Base-by-base conservation (phyloP, 2,888 invertebrate species). In the Sphaerophoria taeniata region DNA sequence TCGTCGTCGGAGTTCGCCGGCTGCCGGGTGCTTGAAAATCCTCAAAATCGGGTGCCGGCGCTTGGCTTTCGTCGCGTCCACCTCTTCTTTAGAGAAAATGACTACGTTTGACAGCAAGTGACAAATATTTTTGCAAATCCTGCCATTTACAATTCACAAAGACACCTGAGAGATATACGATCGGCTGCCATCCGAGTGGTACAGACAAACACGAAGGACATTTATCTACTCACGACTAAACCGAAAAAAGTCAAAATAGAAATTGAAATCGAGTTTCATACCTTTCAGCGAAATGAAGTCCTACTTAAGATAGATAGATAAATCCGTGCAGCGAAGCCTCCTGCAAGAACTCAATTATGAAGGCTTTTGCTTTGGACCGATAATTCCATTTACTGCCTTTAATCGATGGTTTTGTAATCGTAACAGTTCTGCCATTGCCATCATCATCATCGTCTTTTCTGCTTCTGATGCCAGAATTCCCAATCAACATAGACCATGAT, bases 291-390 rank as follows among this genome's bases (percentile, higher is more conserved):
- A 92, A 88, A 87, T 89, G 91, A 55, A 92, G 87, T 6, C 92
- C 92, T 72, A 88, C 87, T 88, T 69, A 4, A 39, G 49, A 90
- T 87, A 92, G 89, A 89, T 91, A 92, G 73, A 89, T 89, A 85
- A 92, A 90, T 14, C 92, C 92, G 88, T 92, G 92, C 86, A 92
- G 90, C 63, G 92, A 92, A 16, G 91, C 91, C 74, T 89, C 90
- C 78, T 90, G 89, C 80, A 91, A 88, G 87, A 91, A 91, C 87
- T 92, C 92, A 72, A 90, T 88, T 78, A 91, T 89, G 87, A 91
- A 91, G 24, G 88, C 87, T 69, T 89, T 90, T 55, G 88, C 84
- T 86, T 90, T 91, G 63, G 86, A 81, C 75, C 87, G 71, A 74
- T 87, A 84, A 86, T 87, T 86, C 74, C 72, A 53, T 81, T 81